These are phyloP conservation scores for Periophthalmus magnuspinnatus DNA, from an alignment of 2,797 vertebrate species.

Conservation along the genomic window DNA sequence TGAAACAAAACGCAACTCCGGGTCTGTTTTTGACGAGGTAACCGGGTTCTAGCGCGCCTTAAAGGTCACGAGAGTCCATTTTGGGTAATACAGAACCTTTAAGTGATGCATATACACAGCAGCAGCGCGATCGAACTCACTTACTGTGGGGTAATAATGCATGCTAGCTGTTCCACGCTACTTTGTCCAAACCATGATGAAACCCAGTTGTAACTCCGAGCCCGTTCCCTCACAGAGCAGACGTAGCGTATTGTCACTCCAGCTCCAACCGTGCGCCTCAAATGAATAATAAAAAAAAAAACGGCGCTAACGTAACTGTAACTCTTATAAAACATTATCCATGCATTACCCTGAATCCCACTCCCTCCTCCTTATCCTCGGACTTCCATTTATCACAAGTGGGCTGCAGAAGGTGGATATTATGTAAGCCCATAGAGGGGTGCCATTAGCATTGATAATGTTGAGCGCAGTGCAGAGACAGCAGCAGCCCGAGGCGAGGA, in stretches of 20 bases:
- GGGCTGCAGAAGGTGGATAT: conserved; percentile 32
- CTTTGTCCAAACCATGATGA: not conserved
- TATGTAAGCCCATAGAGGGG: conserved; percentile 25
- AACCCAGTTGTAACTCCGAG: not conserved
- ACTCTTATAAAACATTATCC: not conserved
- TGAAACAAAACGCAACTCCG: no score
- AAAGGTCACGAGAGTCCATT: no score
- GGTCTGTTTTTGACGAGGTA: no score
- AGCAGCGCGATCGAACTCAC: not conserved
- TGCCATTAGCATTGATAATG: conserved; percentile 45
- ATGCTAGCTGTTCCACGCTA: not conserved
- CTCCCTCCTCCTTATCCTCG: conserved; percentile 14
- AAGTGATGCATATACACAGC: not conserved
- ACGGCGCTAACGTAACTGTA: not conserved
- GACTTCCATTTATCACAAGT: conserved; percentile 9
- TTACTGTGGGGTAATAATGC: not conserved
- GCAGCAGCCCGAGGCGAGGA: conserved; percentile 7
- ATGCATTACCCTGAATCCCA: not conserved
- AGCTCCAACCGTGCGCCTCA: not conserved
- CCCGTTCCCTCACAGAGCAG: not conserved
- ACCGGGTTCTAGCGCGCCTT: no score
- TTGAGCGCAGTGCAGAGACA: conserved; percentile 14
- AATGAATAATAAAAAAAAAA: not conserved
- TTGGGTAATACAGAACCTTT: no score
- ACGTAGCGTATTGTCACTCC: not conserved